Evolutionary conservation across 2,888 invertebrate genomes (phyloP), one percentile per base, ranked within the genome.

Genomic region (Macrostomum cliftonense): DNA sequence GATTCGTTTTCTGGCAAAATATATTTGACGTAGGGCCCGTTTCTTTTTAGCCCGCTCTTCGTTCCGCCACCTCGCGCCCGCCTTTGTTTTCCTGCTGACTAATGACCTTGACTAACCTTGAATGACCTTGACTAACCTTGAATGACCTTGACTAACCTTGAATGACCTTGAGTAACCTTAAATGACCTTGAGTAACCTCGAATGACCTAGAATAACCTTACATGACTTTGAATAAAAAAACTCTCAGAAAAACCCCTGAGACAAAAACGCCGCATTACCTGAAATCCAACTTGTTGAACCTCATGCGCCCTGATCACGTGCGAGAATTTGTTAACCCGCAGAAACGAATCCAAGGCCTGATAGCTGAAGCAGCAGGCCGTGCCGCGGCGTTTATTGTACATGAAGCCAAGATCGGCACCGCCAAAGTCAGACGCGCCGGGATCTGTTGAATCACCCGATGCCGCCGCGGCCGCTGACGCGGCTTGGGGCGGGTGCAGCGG

Each of bases 251-350:
- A 11, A 43, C 28, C 28, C 28, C 28, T 28, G 28, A 28, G 5
- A 4, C 28, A 28, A 9, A n/a, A n/a, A n/a, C n/a, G 14, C 43
- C 13, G 43, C 11, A 46, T 58, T 59, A 80, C 80, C 75, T 78
- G 77, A 63, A 81, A 81, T 1, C 82, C 82, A 52, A 74, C 74
- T 61, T 77, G 77, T 47, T 79, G 78, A 52, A 81, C 75, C 68
- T 82, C 81, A 61, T 82, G 82, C 19, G 82, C 82, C 44, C 82
- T 67, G 46, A 82, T 75, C 2, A 82, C 77, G 63, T 80, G 79
- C 2, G 79, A 77, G 38, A 81, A 73, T 44, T 75, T 74, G 68
- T 82, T 80, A 52, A 74, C 71, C 39, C 71, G 65, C 46, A 82
- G 72, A 71, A 82, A 82, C 19, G 74, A 66, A 53, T 78, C 76